These are phyloP conservation scores for Montipora capricornis DNA, from an alignment of 64 coral and sea anemone genomes.

Conservation along the genomic window DNA sequence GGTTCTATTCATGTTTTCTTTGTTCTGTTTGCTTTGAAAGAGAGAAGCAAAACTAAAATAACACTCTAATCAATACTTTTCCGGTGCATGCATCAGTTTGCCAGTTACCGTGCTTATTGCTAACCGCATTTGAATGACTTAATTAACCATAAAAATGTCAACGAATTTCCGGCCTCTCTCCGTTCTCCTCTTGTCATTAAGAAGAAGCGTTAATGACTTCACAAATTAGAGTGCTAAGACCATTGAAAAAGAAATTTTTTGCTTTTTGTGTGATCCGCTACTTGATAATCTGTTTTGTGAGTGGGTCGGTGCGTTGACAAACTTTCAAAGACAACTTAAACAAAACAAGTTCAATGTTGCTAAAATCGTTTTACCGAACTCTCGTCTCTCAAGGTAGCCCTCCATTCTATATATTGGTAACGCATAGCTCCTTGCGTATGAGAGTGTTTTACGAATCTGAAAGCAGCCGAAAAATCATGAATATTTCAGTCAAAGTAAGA, in stretches of 20 bases:
- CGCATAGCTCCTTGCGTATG: slow-evolving; percentile 60
- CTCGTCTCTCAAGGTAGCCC: slow-evolving; percentile 12
- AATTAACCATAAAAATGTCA: slow-evolving; percentile 76
- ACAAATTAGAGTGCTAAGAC: slow-evolving; percentile 67
- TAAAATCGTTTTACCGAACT: background rate
- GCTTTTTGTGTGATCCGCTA: slow-evolving; percentile 57
- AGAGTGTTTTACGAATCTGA: slow-evolving; percentile 74
- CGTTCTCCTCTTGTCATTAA: slow-evolving; percentile 43
- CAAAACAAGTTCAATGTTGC: background rate
- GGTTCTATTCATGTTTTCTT: slow-evolving; percentile 73
- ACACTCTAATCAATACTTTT: slow-evolving; percentile 89
- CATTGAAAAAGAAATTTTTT: slow-evolving; percentile 27
- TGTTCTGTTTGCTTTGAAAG: slow-evolving; percentile 85
- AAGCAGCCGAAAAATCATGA: slow-evolving; percentile 73
- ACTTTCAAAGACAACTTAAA: background rate
- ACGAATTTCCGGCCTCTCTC: slow-evolving; percentile 71
- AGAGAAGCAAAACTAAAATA: slow-evolving; percentile 79
- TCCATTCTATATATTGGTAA: slow-evolving; percentile 48
- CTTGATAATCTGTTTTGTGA: slow-evolving; percentile 5
- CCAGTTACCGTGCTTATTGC: slow-evolving; percentile 69
- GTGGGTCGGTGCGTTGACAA: background rate
- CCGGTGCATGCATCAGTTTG: slow-evolving; percentile 59
- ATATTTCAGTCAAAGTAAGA: slow-evolving; percentile 85
- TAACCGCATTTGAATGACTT: slow-evolving; percentile 62
- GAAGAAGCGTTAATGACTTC: slow-evolving; percentile 64